Evolutionary conservation across 2,797 vertebrate species (phyloP), one percentile per base, ranked within the genome.

Genomic region (Oryzias sinensis): DNA sequence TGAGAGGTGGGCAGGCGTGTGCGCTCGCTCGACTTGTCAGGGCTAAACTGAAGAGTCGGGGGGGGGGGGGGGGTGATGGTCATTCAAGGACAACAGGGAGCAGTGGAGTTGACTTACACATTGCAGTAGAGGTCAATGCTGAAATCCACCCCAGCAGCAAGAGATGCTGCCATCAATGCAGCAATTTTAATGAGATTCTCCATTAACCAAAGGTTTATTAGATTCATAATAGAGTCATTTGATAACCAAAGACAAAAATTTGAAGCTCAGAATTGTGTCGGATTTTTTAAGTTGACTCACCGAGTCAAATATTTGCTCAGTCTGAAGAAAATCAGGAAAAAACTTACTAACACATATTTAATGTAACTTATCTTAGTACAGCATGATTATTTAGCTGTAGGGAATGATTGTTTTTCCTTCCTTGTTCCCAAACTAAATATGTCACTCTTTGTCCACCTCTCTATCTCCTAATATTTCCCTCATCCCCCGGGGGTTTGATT

Each of bases 381-480:
- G 67, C 71, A 69, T 52, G 69, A 46, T 73, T 79, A 74, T 74
- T 76, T 84, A 80, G 62, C 54, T 41, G 74, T 13, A 65, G 87
- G 9, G 7, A 27, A 27, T 27, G 27, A 27, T 27, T 6, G 27
- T 27, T 27, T 27, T 11, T 37, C 9, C 33, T 37, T 37, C 11
- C 33, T 37, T 37, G 33, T 9, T 33, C 29, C 29, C 29, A 6
- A 33, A 33, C 2, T 8, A 33, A 33, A 33, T 2, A 33, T 60
- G 43, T 57, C 68, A 15, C 72, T 27, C 46, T 66, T 59, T 53
- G 79, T 85, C 83, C 78, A 79, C 85, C 75, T 80, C 72, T 83
- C 78, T 61, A 33, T 82, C 82, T 85, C 72, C 86, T 87, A 82
- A 86, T 89, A 82, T 90, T 87, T 84, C 84, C 70, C 70, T 65